Conservation (phyloP, 2,113 vertebrate genomes). For the Pavo muticus region DNA sequence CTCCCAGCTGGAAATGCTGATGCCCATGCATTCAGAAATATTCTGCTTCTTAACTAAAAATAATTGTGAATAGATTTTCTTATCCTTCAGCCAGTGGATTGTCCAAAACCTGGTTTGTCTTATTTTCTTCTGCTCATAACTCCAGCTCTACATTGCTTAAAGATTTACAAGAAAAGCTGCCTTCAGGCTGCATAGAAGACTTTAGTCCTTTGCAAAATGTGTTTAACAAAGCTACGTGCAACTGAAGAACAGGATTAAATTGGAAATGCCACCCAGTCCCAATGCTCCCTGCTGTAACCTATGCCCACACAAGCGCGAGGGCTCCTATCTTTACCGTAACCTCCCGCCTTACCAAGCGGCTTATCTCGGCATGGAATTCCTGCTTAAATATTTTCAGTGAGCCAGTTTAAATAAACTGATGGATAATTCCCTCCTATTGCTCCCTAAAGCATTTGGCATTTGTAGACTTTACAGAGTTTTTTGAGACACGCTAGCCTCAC, state of each 20-base stretch:
- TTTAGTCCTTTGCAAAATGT: not conserved
- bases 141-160: not conserved
- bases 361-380: conserved; percentile 53
- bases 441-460: conserved; percentile 23
- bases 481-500: not conserved
- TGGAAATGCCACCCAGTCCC: conserved; percentile 12
- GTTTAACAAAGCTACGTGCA: conserved; percentile 34
- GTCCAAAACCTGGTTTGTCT: conserved; percentile 28
- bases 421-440: not conserved
- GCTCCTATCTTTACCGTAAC: not conserved
- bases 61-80: conserved; percentile 13
- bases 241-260: not conserved
- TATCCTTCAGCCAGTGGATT: not conserved
- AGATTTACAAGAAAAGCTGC: conserved; percentile 41
- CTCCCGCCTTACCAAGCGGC: not conserved
- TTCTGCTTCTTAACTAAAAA: conserved; percentile 8
- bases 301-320: not conserved
- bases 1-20: conserved; percentile 15
- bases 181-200: not conserved
- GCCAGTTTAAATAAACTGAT: conserved; percentile 67
- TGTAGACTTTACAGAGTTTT: not conserved
- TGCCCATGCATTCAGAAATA: conserved; percentile 22
- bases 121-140: not conserved
- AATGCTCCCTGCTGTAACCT: not conserved
- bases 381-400: conserved; percentile 61